Base-by-base conservation (phyloP, 2,797 vertebrate species). In the Rhadinocentrus ornatus region DNA sequence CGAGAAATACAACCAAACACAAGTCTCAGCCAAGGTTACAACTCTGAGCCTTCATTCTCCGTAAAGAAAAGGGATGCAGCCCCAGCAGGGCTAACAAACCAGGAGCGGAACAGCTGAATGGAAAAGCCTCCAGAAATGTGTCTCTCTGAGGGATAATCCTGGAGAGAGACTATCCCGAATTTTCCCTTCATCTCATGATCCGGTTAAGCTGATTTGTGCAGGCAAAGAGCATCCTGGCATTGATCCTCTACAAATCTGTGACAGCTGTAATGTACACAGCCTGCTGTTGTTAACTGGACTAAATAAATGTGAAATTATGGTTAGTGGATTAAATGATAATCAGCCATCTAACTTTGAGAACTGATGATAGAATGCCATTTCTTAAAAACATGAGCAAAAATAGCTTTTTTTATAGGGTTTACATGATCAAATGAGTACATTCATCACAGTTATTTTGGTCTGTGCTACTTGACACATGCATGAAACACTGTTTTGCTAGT, bases 101-200 rank as follows among this genome's bases (percentile, higher is more conserved):
- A 15, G 53, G 67, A 67, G 67, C 52, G 18, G 59, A 71, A 58
- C 52, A 16, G 54, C 70, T 75, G 64, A 86, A 84, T 70, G 54
- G 44, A 86, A 90, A 89, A 66, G 74, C 84, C 59, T 72, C 57
- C 56, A 62, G 62, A 74, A 84, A 86, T 62, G 70, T 70, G 50
- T 62, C 73, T 72, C 58, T 78, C 79, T 0, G 56, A 75, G 70
- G 67, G 84, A 78, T 78, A 87, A 91, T 87, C 86, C 86, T 66
- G 15, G 67, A 76, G 52, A 66, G 79, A 86, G 75, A 76, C 60
- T 27, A 82, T 67, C 65, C 71, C 57, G 41, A 85, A 78, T 77
- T 66, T 63, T 41, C 37, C 77, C 77, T 77, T 50, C 64, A 58
- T 70, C 75, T 34, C 68, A 55, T 55, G 72, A 82, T 74, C 60